Evolutionary conservation across 92 coral and sea anemone species (phyloP).

Genomic region (Palythoa grandiflora): DNA sequence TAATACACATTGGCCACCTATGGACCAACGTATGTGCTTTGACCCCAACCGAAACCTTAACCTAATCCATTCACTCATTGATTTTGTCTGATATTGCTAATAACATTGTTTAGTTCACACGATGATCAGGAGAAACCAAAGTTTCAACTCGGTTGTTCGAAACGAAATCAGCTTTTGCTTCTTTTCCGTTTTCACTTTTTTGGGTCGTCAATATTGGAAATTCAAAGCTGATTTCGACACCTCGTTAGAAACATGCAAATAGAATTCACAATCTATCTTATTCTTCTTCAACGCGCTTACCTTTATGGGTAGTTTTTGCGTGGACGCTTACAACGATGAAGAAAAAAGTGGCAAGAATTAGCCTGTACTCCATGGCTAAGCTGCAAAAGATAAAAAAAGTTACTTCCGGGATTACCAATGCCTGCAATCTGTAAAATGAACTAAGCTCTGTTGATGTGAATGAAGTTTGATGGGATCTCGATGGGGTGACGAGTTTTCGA

Average conservation of each 20-base stretch:
- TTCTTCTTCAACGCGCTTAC: constrained; percentile 30
- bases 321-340: constrained; percentile 77
- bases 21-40: not conserved
- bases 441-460: not conserved
- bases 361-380: constrained; percentile 88
- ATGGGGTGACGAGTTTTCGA: not conserved
- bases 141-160: not conserved
- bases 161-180: not conserved
- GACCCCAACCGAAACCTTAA: not conserved
- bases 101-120: not conserved
- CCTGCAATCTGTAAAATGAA: not conserved
- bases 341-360: constrained; percentile 85
- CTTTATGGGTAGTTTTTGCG: constrained; percentile 80
- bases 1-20: not conserved
- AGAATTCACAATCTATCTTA: not conserved
- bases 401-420: not conserved
- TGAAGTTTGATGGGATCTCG: not conserved
- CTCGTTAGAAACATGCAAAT: not conserved
- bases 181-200: not conserved
- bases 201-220: not conserved
- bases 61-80: not conserved
- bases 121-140: not conserved
- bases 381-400: constrained; percentile 49
- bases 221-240: constrained; percentile 23
- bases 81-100: not conserved